Percentiles rank a stretch among this genome's conserved stretches.
Conservation (phyloP, 2,797 vertebrate genomes). For the Alauda arvensis region DNA sequence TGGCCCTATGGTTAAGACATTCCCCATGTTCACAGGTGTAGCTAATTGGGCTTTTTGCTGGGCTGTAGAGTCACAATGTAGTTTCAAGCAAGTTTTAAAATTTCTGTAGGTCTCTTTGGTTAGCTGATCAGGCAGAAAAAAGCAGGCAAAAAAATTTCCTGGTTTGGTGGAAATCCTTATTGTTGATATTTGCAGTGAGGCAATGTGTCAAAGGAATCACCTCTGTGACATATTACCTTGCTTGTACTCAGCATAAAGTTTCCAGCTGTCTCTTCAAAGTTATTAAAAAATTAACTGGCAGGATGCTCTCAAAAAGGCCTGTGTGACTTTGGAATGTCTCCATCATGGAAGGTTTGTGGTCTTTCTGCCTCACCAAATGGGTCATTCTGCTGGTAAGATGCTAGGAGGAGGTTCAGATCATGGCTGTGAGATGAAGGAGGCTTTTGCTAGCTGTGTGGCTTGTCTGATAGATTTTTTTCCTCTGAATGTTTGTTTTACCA, state of each 20-base stretch:
- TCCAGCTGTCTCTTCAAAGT: background rate
- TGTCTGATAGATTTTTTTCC: background rate
- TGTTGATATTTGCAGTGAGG: background rate
- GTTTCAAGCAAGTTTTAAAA: background rate
- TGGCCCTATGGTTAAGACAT: background rate
- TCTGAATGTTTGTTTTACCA: background rate
- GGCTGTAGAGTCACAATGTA: background rate
- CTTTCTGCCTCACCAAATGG: background rate
- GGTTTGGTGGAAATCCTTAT: background rate
- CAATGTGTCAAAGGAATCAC: background rate
- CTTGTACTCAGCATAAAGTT: background rate
- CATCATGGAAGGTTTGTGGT: background rate
- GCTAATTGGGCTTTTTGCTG: background rate
- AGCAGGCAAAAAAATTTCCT: background rate
- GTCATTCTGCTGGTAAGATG: background rate
- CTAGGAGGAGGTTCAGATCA: background rate
- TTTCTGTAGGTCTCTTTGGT: background rate
- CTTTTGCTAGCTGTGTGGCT: background rate
- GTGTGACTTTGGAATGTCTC: background rate
- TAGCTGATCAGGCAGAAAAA: background rate
- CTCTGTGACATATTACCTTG: background rate
- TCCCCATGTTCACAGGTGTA: background rate
- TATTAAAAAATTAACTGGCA: background rate
- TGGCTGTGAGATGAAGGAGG: background rate
- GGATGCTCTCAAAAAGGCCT: background rate